These are phyloP conservation scores for Drosophila infuscata DNA, from an alignment of 2,888 invertebrate species.

Conservation along the genomic window DNA sequence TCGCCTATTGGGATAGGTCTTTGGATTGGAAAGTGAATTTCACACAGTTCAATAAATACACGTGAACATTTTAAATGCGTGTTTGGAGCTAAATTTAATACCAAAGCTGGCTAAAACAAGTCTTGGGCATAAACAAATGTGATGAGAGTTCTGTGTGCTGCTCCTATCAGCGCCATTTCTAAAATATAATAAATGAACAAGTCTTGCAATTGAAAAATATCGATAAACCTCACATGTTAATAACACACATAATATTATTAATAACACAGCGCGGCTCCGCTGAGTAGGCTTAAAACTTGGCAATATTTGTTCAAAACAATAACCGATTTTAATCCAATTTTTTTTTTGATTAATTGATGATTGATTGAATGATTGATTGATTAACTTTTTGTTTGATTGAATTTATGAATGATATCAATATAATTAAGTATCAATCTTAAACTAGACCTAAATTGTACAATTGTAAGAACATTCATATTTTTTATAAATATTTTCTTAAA, in stretches of 20 bases:
- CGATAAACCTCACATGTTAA: background rate
- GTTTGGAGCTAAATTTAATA: slow-evolving; percentile 2
- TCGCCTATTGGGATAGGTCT: slow-evolving; percentile 61
- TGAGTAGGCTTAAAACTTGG: background rate
- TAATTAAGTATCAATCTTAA: background rate
- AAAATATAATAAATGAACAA: background rate
- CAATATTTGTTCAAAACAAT: background rate
- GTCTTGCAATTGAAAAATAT: no score
- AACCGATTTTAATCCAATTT: background rate
- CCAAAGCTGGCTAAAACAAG: background rate
- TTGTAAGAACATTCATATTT: background rate
- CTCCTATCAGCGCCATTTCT: background rate
- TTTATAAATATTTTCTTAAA: background rate
- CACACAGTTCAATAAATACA: slow-evolving; percentile 15
- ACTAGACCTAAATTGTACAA: no score
- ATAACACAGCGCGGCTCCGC: background rate
- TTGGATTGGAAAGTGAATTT: slow-evolving; percentile 7
- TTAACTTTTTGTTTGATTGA: background rate
- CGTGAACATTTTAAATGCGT: background rate
- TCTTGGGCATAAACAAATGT: background rate
- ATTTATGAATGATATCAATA: background rate
- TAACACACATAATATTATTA: background rate
- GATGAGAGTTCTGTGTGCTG: background rate
- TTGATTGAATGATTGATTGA: no score
- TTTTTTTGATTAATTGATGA: background rate